Evolutionary conservation across 2,797 vertebrate genomes (phyloP).

Genomic region (Cygnus olor): DNA sequence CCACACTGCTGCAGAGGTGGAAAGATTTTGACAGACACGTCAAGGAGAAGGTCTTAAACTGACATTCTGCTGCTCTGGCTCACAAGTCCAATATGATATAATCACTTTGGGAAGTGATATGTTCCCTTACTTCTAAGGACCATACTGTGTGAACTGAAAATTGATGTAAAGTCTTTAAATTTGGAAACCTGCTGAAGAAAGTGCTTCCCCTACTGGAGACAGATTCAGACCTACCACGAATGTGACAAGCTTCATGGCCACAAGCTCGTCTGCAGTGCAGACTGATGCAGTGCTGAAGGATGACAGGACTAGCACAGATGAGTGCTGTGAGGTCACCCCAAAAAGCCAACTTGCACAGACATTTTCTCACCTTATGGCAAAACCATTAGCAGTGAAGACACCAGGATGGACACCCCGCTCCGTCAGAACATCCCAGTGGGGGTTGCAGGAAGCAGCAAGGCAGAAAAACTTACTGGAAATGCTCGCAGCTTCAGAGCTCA

Average conservation of each 20-base stretch:
- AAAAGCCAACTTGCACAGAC: background rate
- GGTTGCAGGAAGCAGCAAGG: background rate
- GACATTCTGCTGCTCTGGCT: background rate
- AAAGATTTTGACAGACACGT: background rate
- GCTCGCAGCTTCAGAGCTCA: background rate
- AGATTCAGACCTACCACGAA: background rate
- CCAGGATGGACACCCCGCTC: background rate
- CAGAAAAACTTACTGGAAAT: background rate
- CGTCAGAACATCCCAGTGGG: background rate
- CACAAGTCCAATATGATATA: background rate
- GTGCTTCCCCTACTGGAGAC: background rate
- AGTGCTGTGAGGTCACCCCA: background rate
- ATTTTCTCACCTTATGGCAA: background rate
- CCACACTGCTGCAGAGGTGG: background rate
- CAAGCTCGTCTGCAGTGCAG: background rate
- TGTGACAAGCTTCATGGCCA: background rate
- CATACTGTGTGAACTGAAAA: background rate
- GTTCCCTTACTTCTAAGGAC: background rate
- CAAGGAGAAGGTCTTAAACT: background rate
- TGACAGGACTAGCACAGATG: background rate
- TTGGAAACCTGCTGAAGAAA: background rate
- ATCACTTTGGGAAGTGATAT: background rate
- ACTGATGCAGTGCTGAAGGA: background rate
- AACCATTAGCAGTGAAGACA: background rate
- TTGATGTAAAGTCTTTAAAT: background rate